Conservation (phyloP, 2,113 vertebrate genomes). For the Phylloscopus whistleri region DNA sequence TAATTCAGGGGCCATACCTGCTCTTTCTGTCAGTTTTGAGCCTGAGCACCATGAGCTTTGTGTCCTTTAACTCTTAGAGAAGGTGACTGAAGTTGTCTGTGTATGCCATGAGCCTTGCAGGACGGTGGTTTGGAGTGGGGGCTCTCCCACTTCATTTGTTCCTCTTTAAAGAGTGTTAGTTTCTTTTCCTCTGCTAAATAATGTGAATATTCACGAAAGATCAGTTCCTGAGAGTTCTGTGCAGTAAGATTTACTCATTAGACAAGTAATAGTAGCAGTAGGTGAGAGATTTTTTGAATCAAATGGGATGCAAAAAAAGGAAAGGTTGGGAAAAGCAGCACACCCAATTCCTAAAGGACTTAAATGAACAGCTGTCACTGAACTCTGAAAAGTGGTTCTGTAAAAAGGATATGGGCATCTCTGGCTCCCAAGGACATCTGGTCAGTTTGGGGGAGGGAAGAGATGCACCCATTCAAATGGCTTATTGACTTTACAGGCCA, state of each 20-base stretch:
- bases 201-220: not conserved
- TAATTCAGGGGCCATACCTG: not conserved
- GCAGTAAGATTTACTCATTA: not conserved
- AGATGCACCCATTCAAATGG: not conserved
- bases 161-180: not conserved
- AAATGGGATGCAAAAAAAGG: not conserved
- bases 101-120: not conserved
- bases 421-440: not conserved
- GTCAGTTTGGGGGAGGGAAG: not conserved
- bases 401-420: not conserved
- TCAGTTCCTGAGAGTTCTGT: not conserved
- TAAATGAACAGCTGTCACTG: not conserved
- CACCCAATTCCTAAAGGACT: not conserved
- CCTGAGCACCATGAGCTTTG: not conserved
- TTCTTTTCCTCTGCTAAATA: not conserved
- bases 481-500: not conserved
- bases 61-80: not conserved
- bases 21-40: not conserved
- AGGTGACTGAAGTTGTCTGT: fast-evolving
- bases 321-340: not conserved
- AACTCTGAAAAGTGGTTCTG: not conserved
- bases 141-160: not conserved
- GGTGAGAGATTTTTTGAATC: not conserved
- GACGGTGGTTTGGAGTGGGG: not conserved
- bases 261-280: not conserved